A percentile compares a stretch with the other conserved stretches of the same genome.
Evolutionary conservation across 2,888 invertebrate species (phyloP).

Genomic region (Bibio marci): DNA sequence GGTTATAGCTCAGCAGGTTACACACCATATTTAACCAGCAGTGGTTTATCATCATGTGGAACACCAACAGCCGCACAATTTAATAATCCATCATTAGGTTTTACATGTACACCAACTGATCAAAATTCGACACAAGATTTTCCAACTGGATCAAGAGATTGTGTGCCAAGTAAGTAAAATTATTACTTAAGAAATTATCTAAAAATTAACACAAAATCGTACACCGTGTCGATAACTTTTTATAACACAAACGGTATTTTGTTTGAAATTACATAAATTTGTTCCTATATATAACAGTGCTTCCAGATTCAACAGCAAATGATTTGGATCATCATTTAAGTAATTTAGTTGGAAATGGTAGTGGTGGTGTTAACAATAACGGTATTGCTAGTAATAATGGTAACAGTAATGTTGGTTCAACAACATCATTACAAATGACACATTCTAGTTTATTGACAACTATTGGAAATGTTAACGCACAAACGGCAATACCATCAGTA

Average conservation of each 20-base stretch:
- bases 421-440: constrained; percentile 32
- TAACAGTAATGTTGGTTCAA: background rate
- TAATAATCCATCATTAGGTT: constrained; percentile 56
- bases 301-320: constrained; percentile 61
- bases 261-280: too few species aligned
- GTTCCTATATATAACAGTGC: constrained; percentile 32
- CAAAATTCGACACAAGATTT: constrained; percentile 41
- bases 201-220: background rate
- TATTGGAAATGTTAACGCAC: constrained; percentile 14
- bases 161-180: constrained; percentile 27
- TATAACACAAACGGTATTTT: background rate
- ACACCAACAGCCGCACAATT: constrained; percentile 53
- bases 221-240: background rate
- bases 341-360: constrained; percentile 32
- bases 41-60: constrained; percentile 54
- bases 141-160: constrained; percentile 36
- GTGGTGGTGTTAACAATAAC: constrained; percentile 20
- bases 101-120: constrained; percentile 50
- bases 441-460: constrained; percentile 27
- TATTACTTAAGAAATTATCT: background rate
- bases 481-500: constrained; percentile 12
- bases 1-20: constrained; percentile 75
- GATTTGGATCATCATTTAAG: constrained; percentile 59
- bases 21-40: constrained; percentile 60
- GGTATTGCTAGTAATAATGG: constrained; percentile 7